Evolutionary conservation across 2,888 invertebrate species (phyloP).

Genomic region (Dicycla oo): DNA sequence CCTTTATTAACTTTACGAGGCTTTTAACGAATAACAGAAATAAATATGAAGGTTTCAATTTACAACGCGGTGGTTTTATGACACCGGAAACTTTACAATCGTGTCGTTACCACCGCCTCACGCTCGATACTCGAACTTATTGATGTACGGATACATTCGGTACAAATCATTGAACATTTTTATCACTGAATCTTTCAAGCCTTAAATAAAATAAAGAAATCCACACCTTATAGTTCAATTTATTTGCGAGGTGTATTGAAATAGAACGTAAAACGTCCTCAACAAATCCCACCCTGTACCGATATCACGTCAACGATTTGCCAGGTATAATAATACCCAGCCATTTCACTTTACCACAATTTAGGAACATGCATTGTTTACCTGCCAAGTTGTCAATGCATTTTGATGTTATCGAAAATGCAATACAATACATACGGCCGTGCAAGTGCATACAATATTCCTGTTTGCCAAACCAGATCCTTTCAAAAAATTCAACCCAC

Average conservation of each 20-base stretch:
- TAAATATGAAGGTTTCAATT: constrained; percentile 86
- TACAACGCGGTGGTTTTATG: constrained; percentile 81
- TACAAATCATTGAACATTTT: constrained; percentile 17
- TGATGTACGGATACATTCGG: constrained; percentile 36
- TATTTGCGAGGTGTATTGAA: constrained; percentile 7
- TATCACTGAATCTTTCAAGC: constrained; percentile 1
- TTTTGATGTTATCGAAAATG: constrained; percentile 36
- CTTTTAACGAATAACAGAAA: constrained; percentile 89
- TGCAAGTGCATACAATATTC: constrained; percentile 49
- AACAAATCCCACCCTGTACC: neutral
- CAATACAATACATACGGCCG: constrained; percentile 54
- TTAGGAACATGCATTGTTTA: constrained; percentile 27
- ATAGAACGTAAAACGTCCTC: neutral
- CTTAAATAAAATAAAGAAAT: constrained; percentile 10
- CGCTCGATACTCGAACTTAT: constrained; percentile 60
- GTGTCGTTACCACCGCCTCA: constrained; percentile 66
- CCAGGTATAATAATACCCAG: neutral
- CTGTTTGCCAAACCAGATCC: constrained; percentile 51
- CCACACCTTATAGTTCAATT: neutral
- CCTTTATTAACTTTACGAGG: constrained; percentile 89
- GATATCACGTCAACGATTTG: constrained; percentile 13
- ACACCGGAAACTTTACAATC: constrained; percentile 79
- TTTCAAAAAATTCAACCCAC: constrained; percentile 61
- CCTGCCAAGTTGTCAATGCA: neutral
- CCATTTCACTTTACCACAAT: constrained; percentile 12